These are phyloP conservation scores for Nomada flava DNA, from an alignment of 2,888 invertebrate genomes.

Conservation along the genomic window DNA sequence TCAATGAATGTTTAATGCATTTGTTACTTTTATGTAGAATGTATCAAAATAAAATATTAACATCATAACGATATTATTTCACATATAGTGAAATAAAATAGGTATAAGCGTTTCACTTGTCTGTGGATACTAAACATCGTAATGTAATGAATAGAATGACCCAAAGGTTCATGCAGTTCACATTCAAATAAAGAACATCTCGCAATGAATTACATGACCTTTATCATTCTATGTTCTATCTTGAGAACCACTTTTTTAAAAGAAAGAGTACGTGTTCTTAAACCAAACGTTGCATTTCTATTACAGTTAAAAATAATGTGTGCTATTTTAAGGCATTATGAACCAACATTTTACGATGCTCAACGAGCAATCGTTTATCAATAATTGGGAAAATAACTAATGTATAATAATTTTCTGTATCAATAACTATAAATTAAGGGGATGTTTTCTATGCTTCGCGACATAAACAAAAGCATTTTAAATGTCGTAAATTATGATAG, in stretches of 20 bases:
- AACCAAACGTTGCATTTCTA: not conserved
- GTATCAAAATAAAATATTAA: conserved; percentile 54
- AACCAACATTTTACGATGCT: not conserved
- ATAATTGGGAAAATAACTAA: not conserved
- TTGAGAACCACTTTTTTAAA: not conserved
- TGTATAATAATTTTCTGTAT: conserved; percentile 15
- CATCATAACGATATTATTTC: conserved; percentile 22
- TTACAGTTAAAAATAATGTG: conserved; percentile 3
- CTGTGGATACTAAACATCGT: conserved; percentile 9
- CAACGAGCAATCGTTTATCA: not conserved
- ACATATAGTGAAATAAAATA: conserved; percentile 40
- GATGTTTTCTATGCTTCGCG: conserved; percentile 5
- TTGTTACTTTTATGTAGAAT: conserved; percentile 45
- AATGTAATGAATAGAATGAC: conserved; percentile 16
- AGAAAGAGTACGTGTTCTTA: not conserved
- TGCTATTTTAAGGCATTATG: not conserved
- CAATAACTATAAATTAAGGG: not conserved
- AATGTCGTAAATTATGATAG: conserved; percentile 19
- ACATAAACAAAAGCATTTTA: conserved; percentile 3
- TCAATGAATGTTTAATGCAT: conserved; percentile 32
- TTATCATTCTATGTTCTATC: conserved; percentile 7
- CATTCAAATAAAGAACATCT: conserved; percentile 19
- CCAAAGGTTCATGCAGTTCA: conserved; percentile 26
- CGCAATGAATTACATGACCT: conserved; percentile 14
- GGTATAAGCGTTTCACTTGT: conserved; percentile 29